Evolutionary conservation across 2,888 invertebrate species (phyloP).

Genomic region (Gisinianus flammeolus): DNA sequence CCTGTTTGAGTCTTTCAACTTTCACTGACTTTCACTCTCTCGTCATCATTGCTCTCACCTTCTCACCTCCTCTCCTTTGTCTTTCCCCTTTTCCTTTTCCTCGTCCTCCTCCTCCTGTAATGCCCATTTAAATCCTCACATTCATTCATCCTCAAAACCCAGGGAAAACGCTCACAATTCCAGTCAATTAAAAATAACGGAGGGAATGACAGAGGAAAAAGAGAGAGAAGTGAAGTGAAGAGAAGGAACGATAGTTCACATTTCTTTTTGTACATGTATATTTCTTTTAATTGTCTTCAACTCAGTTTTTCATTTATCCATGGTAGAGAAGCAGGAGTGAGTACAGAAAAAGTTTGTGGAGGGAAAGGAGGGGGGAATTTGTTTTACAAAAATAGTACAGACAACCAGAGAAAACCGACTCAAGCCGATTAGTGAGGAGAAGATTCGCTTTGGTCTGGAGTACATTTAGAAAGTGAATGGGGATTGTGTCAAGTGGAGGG

Average conservation of each 20-base stretch:
- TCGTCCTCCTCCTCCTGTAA: neutral
- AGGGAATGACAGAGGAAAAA: neutral
- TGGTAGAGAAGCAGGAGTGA: too few species aligned
- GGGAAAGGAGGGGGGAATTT: too few species aligned
- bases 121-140: neutral
- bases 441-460: too few species aligned
- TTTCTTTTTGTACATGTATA: neutral
- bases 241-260: neutral
- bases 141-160: neutral
- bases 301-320: too few species aligned
- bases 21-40: neutral
- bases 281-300: too few species aligned
- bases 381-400: too few species aligned
- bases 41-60: neutral
- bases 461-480: neutral
- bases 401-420: too few species aligned
- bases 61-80: neutral
- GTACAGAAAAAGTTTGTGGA: too few species aligned
- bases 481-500: neutral
- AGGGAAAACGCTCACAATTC: neutral
- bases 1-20: conserved; percentile 6
- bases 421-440: too few species aligned
- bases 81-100: neutral
- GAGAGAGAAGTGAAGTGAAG: neutral
- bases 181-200: neutral